Conservation (phyloP, 2,888 invertebrate genomes). For the Heteromurus nitidus region DNA sequence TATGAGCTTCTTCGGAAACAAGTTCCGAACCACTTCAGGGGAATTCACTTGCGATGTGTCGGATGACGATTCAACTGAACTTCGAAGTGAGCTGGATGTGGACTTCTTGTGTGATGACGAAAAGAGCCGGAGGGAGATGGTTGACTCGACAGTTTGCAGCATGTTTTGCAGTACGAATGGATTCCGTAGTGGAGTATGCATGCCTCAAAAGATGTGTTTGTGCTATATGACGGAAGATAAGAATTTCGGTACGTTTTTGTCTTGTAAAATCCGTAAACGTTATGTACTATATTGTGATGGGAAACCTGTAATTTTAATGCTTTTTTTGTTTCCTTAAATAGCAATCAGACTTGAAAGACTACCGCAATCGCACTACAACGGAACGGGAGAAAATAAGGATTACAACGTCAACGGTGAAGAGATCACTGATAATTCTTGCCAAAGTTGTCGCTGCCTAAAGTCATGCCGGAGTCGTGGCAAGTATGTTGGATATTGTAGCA, state of each 20-base stretch:
- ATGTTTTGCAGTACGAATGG: slow-evolving; percentile 51
- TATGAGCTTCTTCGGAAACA: slow-evolving; percentile 29
- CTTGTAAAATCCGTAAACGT: too few relatives aligned
- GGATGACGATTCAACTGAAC: not conserved
- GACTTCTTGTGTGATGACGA: slow-evolving; percentile 41
- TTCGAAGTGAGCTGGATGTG: slow-evolving; percentile 44
- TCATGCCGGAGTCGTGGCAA: slow-evolving; percentile 42
- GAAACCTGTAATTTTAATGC: not conserved
- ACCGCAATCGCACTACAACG: not conserved
- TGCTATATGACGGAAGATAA: slow-evolving; percentile 48
- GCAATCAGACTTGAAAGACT: slow-evolving; percentile 43
- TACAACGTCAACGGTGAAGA: not conserved
- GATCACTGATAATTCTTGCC: not conserved
- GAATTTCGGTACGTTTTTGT: slow-evolving; percentile 50
- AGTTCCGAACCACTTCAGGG: slow-evolving; percentile 28
- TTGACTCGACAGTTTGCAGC: slow-evolving; percentile 37
- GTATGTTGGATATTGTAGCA: slow-evolving; percentile 57
- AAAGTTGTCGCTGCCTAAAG: slow-evolving; percentile 46
- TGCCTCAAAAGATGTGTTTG: slow-evolving; percentile 42
- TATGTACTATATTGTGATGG: too few relatives aligned
- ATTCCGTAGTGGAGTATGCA: slow-evolving; percentile 32
- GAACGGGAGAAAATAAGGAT: not conserved
- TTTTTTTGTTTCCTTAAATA: slow-evolving; percentile 1
- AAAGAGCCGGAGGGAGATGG: not conserved
- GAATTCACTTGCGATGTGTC: slow-evolving; percentile 43